phyloP scores from a whole-genome alignment of 2,888 invertebrate genomes.

The Augiades crinisus region DNA sequence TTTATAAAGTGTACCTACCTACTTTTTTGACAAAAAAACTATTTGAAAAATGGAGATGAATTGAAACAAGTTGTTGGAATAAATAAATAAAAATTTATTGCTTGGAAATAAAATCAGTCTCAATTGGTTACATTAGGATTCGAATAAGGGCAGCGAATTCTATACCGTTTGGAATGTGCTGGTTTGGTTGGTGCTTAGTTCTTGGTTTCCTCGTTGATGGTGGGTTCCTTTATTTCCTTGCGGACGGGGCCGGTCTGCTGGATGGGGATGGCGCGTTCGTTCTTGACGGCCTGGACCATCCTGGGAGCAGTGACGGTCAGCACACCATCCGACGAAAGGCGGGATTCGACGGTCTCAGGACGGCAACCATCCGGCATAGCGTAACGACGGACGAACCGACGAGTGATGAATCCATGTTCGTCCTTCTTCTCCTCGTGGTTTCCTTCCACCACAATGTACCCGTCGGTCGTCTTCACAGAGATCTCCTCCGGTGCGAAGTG shows the following conservation, averaged over 20 bases:
- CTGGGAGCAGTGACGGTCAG: constrained; percentile 85
- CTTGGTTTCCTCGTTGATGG: constrained; percentile 49
- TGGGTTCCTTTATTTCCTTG: constrained; percentile 68
- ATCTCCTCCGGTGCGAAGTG: constrained; percentile 89
- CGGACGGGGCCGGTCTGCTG: constrained; percentile 83
- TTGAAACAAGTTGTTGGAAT: background rate
- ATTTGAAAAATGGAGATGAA: too few relatives aligned
- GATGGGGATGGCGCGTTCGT: constrained; percentile 80
- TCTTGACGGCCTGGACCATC: constrained; percentile 50
- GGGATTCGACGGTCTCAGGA: constrained; percentile 85
- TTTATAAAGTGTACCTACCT: too few relatives aligned
- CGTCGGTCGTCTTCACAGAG: constrained; percentile 87
- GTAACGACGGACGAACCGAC: constrained; percentile 89
- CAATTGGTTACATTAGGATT: constrained; percentile 18
- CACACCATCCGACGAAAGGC: constrained; percentile 88
- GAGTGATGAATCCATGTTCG: constrained; percentile 86
- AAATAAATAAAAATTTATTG: constrained; percentile 13
- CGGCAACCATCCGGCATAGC: constrained; percentile 87
- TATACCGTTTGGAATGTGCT: background rate
- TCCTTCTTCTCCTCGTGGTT: constrained; percentile 90
- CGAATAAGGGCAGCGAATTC: background rate
- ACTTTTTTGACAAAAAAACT: background rate
- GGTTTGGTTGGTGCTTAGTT: background rate
- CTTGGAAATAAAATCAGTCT: constrained; percentile 21
- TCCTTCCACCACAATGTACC: constrained; percentile 86